These are phyloP conservation scores for Coranthus polyacanthus DNA, from an alignment of 2,797 vertebrate species.

Conservation along the genomic window DNA sequence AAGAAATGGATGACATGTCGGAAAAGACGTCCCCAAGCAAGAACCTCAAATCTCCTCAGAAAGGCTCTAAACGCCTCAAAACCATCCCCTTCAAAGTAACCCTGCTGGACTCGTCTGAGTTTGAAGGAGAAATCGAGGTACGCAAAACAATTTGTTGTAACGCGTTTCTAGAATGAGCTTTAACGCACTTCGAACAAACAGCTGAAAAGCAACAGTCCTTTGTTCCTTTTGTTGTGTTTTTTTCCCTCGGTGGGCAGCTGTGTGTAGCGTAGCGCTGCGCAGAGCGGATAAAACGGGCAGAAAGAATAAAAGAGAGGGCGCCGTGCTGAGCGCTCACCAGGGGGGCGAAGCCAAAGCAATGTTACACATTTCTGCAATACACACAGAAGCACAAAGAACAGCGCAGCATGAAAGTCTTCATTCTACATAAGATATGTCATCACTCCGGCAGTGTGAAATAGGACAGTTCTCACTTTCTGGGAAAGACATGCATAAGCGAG, in stretches of 20 bases:
- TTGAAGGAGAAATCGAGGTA: constrained; percentile 95
- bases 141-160: constrained; percentile 34
- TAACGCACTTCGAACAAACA: constrained; percentile 29
- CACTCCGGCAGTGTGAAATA: constrained; percentile 33
- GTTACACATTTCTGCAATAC: constrained; percentile 50
- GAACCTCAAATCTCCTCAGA: constrained; percentile 95
- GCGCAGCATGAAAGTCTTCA: constrained; percentile 30
- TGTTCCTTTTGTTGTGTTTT: constrained; percentile 38
- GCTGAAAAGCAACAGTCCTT: constrained; percentile 4
- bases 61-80: constrained; percentile 92
- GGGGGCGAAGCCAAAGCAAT: constrained; percentile 44
- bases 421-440: constrained; percentile 32
- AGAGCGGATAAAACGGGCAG: constrained; percentile 49
- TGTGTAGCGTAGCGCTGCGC: constrained; percentile 30
- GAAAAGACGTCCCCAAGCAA: constrained; percentile 95
- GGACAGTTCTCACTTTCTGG: constrained; percentile 25
- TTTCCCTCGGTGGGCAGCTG: constrained; percentile 43
- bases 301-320: constrained; percentile 42
- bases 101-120: constrained; percentile 92
- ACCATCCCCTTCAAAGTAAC: constrained; percentile 91
- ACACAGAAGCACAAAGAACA: constrained; percentile 32
- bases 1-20: constrained; percentile 90
- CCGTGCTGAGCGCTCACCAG: constrained; percentile 55
- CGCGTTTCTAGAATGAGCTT: constrained; percentile 23
- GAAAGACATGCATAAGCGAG: too few species aligned